Conservation (phyloP, 2,797 vertebrate genomes). For the Malurus splendens region DNA sequence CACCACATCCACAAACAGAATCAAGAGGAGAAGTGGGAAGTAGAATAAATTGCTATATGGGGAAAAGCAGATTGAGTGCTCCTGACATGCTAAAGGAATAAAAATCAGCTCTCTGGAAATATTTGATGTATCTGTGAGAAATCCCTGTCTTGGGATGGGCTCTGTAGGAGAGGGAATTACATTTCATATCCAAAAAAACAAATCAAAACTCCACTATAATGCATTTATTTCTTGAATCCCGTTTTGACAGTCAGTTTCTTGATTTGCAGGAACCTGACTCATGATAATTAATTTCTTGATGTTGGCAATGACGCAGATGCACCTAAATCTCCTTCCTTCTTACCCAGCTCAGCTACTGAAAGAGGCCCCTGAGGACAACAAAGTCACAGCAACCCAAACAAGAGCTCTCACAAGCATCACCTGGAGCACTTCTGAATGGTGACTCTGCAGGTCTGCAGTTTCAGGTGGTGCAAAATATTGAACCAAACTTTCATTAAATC, state of each 20-base stretch:
- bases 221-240: neutral
- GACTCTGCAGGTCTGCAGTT: neutral
- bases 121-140: neutral
- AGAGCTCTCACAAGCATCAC: neutral
- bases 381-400: neutral
- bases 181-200: neutral
- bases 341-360: neutral
- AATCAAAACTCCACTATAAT: neutral
- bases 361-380: neutral
- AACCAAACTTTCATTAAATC: neutral
- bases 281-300: neutral
- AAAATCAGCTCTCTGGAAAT: constrained; percentile 4
- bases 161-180: neutral
- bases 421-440: neutral
- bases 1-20: neutral
- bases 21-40: neutral
- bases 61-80: constrained; percentile 1
- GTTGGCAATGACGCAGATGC: neutral
- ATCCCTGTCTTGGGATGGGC: neutral
- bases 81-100: neutral
- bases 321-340: neutral
- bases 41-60: constrained; percentile 1
- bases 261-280: neutral
- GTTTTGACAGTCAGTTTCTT: neutral
- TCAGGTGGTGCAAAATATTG: neutral